These are phyloP conservation scores for Chloroceryle amazona DNA, from an alignment of 2,797 vertebrate species.

Conservation along the genomic window DNA sequence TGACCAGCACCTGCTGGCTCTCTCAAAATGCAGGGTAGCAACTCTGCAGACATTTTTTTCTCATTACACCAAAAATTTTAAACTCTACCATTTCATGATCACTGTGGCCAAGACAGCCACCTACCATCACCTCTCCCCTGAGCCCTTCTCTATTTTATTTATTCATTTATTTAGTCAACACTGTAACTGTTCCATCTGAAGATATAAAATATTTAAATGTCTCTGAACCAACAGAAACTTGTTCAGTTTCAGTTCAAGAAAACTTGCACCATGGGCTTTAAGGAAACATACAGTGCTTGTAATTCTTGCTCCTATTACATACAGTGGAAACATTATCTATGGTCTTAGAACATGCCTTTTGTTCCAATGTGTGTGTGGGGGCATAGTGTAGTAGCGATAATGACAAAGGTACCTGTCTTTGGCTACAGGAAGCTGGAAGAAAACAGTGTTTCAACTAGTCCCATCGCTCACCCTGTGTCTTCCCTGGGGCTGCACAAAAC, in stretches of 20 bases:
- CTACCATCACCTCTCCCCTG: not conserved
- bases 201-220: not conserved
- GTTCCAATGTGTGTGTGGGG: rapidly evolving
- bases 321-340: not conserved
- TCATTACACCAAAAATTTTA: not conserved
- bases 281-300: not conserved
- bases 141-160: not conserved
- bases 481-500: not conserved
- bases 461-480: not conserved
- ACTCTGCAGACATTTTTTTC: not conserved
- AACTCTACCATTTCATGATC: not conserved
- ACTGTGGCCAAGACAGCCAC: not conserved
- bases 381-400: not conserved
- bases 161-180: not conserved
- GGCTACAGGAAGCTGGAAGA: not conserved
- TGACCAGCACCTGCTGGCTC: not conserved
- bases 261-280: not conserved
- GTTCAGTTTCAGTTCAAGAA: not conserved
- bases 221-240: not conserved
- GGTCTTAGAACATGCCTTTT: not conserved
- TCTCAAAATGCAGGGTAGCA: not conserved
- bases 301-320: not conserved
- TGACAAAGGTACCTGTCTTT: not conserved
- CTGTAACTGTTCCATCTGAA: not conserved
- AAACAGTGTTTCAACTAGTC: not conserved